Base-by-base conservation (phyloP, 2,113 vertebrate genomes). In the Vulpes vulpes region DNA sequence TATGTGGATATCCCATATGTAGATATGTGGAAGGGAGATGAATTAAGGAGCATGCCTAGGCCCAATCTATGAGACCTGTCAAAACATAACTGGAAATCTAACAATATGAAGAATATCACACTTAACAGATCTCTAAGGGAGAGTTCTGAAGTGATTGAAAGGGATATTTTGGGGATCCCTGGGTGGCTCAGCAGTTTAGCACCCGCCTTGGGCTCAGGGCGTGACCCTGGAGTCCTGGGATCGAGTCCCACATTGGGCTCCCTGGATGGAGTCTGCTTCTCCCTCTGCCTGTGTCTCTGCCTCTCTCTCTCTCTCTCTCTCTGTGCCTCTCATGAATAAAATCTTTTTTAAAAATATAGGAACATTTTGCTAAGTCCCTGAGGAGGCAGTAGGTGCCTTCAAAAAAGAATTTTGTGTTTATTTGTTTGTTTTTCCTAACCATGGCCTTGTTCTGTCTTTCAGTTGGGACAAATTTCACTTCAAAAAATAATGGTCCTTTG, bases 281-380 rank as follows among this genome's bases (percentile, higher is more conserved):
- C 43, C 43, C 43, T 43, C 43, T 43, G 43, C 43, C 43, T 43
- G 43, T 43, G 43, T 43, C 43, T 43, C 43, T 43, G 43, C 43
- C 43, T 43, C 43, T 43, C 43, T 43, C 43, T 43, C 43, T 43
- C 38, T 38, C 38, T 38, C 38, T 38, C 43, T 43, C 43, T 43
- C 43, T 43, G 6, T 43, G 43, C 43, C 43, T 43, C 43, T 43
- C 43, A 43, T 43, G 43, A 43, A 43, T 43, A 43, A 43, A 43
- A 43, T 43, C 43, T 43, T 43, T 7, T 38, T 38, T 38, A 43
- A 43, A 43, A 43, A 43, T 7, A 43, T 43, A 43, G 43, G 43
- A 94, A 65, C 22, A 83, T 62, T 94, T 93, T 87, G 59, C 51
- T 81, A 81, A 87, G 25, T 73, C 49, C 30, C 27, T 93, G n/a